phyloP scores from a whole-genome alignment of 2,113 vertebrate genomes.

The Corythornis madagascariensis region DNA sequence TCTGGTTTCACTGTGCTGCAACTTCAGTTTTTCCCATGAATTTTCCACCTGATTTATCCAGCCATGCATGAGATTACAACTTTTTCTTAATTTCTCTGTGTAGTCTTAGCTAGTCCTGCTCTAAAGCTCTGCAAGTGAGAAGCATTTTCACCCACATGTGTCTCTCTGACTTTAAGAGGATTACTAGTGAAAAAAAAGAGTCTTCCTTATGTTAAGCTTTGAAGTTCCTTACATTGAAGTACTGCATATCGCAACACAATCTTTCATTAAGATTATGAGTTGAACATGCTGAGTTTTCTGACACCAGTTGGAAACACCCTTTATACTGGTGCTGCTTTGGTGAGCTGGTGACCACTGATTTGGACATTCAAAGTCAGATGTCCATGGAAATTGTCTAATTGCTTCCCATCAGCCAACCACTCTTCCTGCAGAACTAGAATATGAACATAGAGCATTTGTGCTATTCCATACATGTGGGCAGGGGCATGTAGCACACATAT shows the following conservation, averaged over 20 bases:
- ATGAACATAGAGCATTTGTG: not conserved
- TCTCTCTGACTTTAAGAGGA: not conserved
- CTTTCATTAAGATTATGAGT: not conserved
- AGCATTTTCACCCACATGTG: not conserved
- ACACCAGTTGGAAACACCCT: not conserved
- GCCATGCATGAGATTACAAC: not conserved
- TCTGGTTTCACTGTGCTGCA: not conserved
- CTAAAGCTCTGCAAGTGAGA: not conserved
- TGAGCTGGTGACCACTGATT: not conserved
- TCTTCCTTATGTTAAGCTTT: not conserved
- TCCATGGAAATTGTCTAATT: not conserved
- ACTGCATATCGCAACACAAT: not conserved
- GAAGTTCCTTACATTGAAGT: not conserved
- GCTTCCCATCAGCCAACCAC: not conserved
- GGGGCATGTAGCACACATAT: not conserved
- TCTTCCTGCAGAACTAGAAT: not conserved
- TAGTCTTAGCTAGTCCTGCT: not conserved
- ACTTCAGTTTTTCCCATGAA: not conserved
- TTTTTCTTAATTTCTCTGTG: not conserved
- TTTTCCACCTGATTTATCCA: not conserved
- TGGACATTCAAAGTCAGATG: not conserved
- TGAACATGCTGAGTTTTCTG: not conserved
- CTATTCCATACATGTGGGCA: not conserved
- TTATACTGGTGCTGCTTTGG: not conserved
- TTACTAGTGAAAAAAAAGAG: not conserved